Percentiles rank a stretch among this genome's conserved stretches.
Evolutionary conservation across 2,888 invertebrate species (phyloP).

Genomic region (Mystacides longicornis): DNA sequence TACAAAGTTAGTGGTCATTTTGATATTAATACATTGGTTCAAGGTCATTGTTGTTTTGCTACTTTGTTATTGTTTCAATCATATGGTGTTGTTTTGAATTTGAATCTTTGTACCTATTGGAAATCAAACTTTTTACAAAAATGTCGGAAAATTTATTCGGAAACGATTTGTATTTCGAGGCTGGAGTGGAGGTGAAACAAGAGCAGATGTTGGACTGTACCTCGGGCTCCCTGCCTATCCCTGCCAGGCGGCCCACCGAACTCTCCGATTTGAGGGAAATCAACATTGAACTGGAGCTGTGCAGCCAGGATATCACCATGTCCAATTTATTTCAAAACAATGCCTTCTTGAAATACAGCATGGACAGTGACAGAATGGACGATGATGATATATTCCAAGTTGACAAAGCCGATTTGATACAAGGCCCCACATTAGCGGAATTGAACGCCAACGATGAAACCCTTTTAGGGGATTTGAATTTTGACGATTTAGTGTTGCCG

Average conservation of each 20-base stretch:
- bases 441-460: constrained; percentile 80
- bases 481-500: constrained; percentile 73
- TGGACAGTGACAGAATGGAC: constrained; percentile 60
- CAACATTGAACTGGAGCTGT: constrained; percentile 47
- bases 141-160: constrained; percentile 59
- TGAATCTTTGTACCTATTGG: constrained; percentile 3
- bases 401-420: constrained; percentile 78
- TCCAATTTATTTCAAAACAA: constrained; percentile 31
- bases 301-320: constrained; percentile 34
- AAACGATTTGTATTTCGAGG: constrained; percentile 56
- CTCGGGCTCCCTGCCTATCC: constrained; percentile 57
- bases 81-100: constrained; percentile 11
- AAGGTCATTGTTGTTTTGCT: constrained; percentile 21
- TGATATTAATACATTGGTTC: constrained; percentile 7
- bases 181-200: constrained; percentile 56
- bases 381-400: constrained; percentile 81
- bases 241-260: constrained; percentile 43
- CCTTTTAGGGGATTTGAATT: constrained; percentile 74
- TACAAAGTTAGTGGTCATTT: neutral
- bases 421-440: constrained; percentile 78
- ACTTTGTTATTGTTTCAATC: constrained; percentile 16
- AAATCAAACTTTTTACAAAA: neutral
- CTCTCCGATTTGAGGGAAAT: constrained; percentile 40
- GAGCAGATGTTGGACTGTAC: constrained; percentile 38
- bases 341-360: constrained; percentile 39